Base-by-base conservation (phyloP, 2,888 invertebrate genomes). In the Steromphala cineraria region DNA sequence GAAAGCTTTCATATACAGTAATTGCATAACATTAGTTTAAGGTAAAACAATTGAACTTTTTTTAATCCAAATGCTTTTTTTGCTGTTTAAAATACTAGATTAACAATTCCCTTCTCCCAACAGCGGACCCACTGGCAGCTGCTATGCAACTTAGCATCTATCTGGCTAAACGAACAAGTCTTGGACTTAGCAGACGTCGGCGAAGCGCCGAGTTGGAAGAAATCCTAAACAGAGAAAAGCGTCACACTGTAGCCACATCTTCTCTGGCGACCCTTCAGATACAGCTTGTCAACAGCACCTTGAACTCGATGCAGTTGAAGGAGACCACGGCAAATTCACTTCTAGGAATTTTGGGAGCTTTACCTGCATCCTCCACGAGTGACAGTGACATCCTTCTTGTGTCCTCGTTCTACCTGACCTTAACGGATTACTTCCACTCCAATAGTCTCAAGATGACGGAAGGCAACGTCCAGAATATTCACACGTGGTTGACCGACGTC, bases 101-200 rank as follows among this genome's bases (percentile, higher is more conserved):
- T 19, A 21, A 28, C 1, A 31, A 13, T 8, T 36, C 28, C 3
- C 31, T 67, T 52, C 24, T 67, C 15, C 15, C 46, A 24, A 17
- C 71, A 79, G 79, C n/a, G 15, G 28, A 79, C 2, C 67, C 79
- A 0, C 24, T 67, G 46, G 24, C 67, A 3, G 79, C 67, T 15
- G 52, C 79, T 0, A 53, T 79, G 15, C 8, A 21, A 10, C 67
- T 67, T 7, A 5, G 46, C 17, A 52, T 79, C 28, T 79, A 52
- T 36, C 10, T 67, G 7, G 53, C 36, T 17, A 55, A 36, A 10
- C 36, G 17, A 21, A 13, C 8, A 10, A 15, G 31, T 15, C 13
- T 24, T 8, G 10, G n/a, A n/a, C 13, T 1, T 10, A 75, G 46
- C 17, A 36, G 13, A 15, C 17, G 46, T 24, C 19, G 52, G 52